Evolutionary conservation across 2,113 vertebrate species (phyloP).

Genomic region (Calypte anna): DNA sequence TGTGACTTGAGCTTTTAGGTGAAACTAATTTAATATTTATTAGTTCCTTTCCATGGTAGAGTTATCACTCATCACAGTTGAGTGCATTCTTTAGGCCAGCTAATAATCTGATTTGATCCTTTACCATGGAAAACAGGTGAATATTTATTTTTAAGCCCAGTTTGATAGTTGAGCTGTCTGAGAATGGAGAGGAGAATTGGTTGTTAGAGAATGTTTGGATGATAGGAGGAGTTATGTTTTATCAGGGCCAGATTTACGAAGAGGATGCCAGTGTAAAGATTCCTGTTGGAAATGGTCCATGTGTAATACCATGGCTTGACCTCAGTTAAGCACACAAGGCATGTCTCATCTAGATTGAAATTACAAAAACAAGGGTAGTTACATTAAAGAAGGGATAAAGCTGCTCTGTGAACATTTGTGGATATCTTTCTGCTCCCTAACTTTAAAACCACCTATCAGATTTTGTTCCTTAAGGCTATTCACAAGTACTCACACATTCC

Average conservation of each 20-base stretch:
- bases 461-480: background rate
- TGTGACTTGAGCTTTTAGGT: conserved; percentile 8
- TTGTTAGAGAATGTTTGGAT: background rate
- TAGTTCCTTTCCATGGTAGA: conserved; percentile 2
- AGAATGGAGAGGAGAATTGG: background rate
- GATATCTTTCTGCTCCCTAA: background rate
- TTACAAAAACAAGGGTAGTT: conserved; percentile 12
- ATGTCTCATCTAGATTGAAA: conserved; percentile 26
- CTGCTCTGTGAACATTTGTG: background rate
- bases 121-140: background rate
- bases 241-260: conserved; percentile 1
- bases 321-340: conserved; percentile 12
- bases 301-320: background rate
- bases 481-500: background rate
- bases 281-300: conserved; percentile 26
- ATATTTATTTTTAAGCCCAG: background rate
- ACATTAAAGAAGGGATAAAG: background rate
- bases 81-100: background rate
- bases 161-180: background rate
- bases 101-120: conserved; percentile 1
- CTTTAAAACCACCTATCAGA: background rate
- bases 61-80: background rate
- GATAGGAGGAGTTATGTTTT: conserved; percentile 44
- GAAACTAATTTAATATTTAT: conserved; percentile 41
- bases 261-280: conserved; percentile 34